Percentiles rank a stretch among this genome's conserved stretches.
Evolutionary conservation across 2,888 invertebrate species (phyloP).

Genomic region (Phrixothrix hirtus): DNA sequence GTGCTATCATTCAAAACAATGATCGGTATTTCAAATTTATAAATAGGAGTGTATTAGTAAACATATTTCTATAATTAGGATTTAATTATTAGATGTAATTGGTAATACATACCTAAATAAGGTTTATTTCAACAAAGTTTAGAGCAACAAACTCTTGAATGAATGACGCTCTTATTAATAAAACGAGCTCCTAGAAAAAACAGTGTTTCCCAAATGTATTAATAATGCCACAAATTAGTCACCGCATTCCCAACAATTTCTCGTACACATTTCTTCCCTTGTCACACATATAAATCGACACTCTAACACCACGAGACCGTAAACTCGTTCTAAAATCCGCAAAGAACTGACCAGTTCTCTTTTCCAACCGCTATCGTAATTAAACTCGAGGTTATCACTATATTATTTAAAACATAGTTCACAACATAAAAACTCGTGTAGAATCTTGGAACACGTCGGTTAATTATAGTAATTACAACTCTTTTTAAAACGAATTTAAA

Average conservation of each 20-base stretch:
- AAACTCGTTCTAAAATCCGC: slow-evolving; percentile 23
- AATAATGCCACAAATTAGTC: slow-evolving; percentile 24
- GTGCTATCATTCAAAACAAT: too few relatives aligned
- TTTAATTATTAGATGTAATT: neutral
- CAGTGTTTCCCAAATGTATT: slow-evolving; percentile 19
- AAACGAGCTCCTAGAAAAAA: slow-evolving; percentile 8
- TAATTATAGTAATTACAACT: too few relatives aligned
- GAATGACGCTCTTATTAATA: neutral
- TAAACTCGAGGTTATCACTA: slow-evolving; percentile 24
- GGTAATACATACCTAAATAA: neutral
- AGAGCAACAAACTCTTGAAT: slow-evolving; percentile 5
- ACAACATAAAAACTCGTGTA: slow-evolving; percentile 16
- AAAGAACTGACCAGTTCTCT: slow-evolving; percentile 26
- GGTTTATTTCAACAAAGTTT: neutral
- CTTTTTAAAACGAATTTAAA: too few relatives aligned
- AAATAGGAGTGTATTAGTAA: too few relatives aligned
- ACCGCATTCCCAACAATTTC: slow-evolving; percentile 14
- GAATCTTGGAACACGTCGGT: slow-evolving; percentile 1
- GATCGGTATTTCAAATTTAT: too few relatives aligned
- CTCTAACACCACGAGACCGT: slow-evolving; percentile 6
- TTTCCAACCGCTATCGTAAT: slow-evolving; percentile 20
- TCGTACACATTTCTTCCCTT: slow-evolving; percentile 10
- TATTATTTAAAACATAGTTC: slow-evolving; percentile 15
- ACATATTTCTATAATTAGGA: neutral
- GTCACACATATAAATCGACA: slow-evolving; percentile 20